phyloP scores from a whole-genome alignment of 2,888 invertebrate species.

The Smittia aterrima region DNA sequence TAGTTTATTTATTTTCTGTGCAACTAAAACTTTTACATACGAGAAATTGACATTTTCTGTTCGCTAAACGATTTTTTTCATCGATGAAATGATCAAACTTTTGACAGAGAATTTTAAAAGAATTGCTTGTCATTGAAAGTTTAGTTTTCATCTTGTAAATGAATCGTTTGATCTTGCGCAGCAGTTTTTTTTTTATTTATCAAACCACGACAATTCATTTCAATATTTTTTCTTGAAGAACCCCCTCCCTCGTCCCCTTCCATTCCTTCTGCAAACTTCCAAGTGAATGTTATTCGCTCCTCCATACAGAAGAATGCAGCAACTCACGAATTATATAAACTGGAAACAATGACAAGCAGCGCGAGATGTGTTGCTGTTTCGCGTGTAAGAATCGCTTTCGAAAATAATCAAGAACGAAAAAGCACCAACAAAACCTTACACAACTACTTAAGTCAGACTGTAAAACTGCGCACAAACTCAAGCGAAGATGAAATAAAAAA shows the following conservation, averaged over 20 bases:
- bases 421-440: slow-evolving; percentile 2
- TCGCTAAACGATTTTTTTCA: background rate
- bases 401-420: slow-evolving; percentile 36
- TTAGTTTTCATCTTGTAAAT: too few relatives aligned
- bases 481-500: slow-evolving; percentile 24
- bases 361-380: slow-evolving; percentile 7
- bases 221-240: too few relatives aligned
- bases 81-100: too few relatives aligned
- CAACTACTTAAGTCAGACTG: background rate
- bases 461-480: background rate
- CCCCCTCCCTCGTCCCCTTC: too few relatives aligned
- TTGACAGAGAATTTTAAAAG: too few relatives aligned
- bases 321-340: background rate
- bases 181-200: too few relatives aligned
- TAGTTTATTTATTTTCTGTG: slow-evolving; percentile 7
- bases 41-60: background rate
- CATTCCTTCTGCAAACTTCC: background rate
- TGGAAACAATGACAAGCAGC: background rate
- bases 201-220: too few relatives aligned
- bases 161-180: too few relatives aligned
- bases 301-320: too few relatives aligned
- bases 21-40: slow-evolving; percentile 19
- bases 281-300: background rate
- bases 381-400: slow-evolving; percentile 40
- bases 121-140: too few relatives aligned